These are phyloP conservation scores for Tenrec ecaudatus DNA, from an alignment of 2,113 vertebrate genomes.

Conservation along the genomic window DNA sequence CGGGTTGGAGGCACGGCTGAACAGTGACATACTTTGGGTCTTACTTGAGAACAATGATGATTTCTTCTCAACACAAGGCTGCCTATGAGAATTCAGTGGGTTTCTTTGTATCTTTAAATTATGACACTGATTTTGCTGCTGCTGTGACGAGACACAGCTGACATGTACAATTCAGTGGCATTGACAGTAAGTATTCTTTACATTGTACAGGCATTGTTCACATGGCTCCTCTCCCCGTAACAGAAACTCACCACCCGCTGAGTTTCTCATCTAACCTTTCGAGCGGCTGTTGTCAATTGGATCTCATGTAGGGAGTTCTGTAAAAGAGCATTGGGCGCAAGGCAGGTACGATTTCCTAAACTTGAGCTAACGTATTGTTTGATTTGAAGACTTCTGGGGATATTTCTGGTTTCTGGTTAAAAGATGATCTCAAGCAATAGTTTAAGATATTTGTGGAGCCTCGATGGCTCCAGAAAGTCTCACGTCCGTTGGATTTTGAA, in stretches of 20 bases:
- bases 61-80: not conserved
- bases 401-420: not conserved
- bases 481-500: not conserved
- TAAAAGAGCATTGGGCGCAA: not conserved
- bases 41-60: not conserved
- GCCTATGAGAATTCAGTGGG: not conserved
- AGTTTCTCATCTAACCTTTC: not conserved
- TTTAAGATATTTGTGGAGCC: not conserved
- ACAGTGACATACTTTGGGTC: accelerated
- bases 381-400: not conserved
- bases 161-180: not conserved
- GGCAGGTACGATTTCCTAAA: not conserved
- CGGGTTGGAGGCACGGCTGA: not conserved
- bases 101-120: not conserved
- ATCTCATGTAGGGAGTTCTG: not conserved
- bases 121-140: not conserved
- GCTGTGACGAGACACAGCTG: not conserved
- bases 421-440: not conserved
- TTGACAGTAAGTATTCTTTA: not conserved
- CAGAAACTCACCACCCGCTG: not conserved
- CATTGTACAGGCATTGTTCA: not conserved
- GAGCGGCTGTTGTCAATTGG: not conserved
- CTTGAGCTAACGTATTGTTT: not conserved
- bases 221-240: not conserved
- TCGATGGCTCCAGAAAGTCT: not conserved